phyloP scores from a whole-genome alignment of 2,113 vertebrate species.

The Ornithorhynchus anatinus region DNA sequence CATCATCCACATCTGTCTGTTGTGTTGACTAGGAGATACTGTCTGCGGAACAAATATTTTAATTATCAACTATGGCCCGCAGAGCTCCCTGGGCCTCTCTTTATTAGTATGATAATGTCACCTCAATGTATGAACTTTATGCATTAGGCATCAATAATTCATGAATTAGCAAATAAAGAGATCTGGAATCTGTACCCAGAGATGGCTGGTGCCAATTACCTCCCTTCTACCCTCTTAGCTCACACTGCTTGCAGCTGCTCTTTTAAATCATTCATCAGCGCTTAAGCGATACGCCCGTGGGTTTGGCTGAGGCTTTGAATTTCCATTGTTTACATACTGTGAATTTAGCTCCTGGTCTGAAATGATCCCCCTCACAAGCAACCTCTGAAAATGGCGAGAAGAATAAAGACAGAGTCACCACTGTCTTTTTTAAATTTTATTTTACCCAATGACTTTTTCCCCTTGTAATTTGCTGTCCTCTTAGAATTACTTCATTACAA shows the following conservation, averaged over 20 bases:
- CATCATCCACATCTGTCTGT: constrained; percentile 24
- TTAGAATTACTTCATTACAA: not conserved
- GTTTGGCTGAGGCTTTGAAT: constrained; percentile 42
- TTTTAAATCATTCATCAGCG: constrained; percentile 65
- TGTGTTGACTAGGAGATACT: constrained; percentile 2
- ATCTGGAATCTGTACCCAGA: constrained; percentile 64
- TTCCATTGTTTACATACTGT: constrained; percentile 56
- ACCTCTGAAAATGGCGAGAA: constrained; percentile 46
- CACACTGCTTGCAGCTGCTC: constrained; percentile 64
- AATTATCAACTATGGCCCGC: constrained; percentile 39
- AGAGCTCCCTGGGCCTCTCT: constrained; percentile 42
- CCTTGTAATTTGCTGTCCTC: not conserved
- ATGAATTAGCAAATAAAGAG: constrained; percentile 74
- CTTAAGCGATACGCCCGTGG: constrained; percentile 50
- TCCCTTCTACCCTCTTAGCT: constrained; percentile 39
- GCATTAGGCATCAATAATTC: constrained; percentile 60
- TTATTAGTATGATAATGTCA: constrained; percentile 68
- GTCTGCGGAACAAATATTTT: constrained; percentile 49
- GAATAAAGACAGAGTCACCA: not conserved
- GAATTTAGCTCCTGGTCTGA: constrained; percentile 57
- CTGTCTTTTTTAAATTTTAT: not conserved
- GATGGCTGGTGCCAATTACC: constrained; percentile 67
- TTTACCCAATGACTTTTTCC: not conserved
- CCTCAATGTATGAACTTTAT: constrained; percentile 51
- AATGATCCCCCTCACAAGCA: constrained; percentile 36